Conservation (phyloP, 1,140 invertebrate species). For the Drosophila pseudoananassae region DNA sequence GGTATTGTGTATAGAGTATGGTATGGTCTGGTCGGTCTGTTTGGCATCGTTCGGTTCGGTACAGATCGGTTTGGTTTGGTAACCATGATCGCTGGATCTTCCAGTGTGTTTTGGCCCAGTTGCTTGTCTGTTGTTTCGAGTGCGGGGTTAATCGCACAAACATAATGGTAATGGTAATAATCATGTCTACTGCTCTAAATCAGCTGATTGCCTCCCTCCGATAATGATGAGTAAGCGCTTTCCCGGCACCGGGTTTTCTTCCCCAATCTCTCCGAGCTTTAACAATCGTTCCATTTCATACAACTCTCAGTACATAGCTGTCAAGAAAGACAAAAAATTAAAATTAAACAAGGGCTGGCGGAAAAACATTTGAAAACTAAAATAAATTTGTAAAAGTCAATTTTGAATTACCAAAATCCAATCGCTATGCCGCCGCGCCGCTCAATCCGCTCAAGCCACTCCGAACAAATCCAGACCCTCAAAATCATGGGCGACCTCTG, state of each 20-base stretch:
- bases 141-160: slow-evolving; percentile 44
- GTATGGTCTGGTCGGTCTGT: slow-evolving; percentile 25
- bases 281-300: not conserved
- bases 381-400: not conserved
- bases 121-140: slow-evolving; percentile 3
- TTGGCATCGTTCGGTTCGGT: slow-evolving; percentile 18
- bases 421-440: not conserved
- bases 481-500: slow-evolving; percentile 1
- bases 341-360: not conserved
- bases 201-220: slow-evolving; percentile 44
- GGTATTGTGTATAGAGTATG: slow-evolving; percentile 2
- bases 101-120: slow-evolving; percentile 20
- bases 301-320: not conserved
- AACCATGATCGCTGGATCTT: slow-evolving; percentile 49
- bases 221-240: slow-evolving; percentile 54
- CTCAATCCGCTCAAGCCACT: too few species aligned
- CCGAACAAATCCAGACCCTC: not conserved
- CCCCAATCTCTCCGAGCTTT: not conserved
- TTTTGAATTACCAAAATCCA: not conserved
- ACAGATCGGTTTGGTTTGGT: slow-evolving; percentile 34
- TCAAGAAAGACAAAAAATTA: not conserved
- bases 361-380: not conserved
- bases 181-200: slow-evolving; percentile 46
- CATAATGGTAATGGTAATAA: slow-evolving; percentile 39
- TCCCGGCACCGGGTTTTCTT: not conserved